Base-by-base conservation (phyloP, 2,113 vertebrate genomes). In the Axis porcinus region DNA sequence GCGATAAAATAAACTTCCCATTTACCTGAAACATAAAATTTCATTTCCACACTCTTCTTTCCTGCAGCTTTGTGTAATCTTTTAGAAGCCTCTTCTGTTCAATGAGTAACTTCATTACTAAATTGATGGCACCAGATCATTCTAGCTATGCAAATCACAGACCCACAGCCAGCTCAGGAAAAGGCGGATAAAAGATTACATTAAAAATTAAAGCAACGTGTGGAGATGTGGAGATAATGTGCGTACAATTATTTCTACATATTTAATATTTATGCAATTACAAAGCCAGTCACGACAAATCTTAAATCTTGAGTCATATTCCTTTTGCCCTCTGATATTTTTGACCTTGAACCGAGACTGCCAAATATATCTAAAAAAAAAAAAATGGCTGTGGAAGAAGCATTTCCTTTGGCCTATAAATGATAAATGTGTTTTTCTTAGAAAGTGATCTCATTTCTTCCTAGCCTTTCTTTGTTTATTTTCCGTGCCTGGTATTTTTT, bases 181-280 rank as follows among this genome's bases (percentile, higher is more conserved):
- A 91, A 89, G 55, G 50, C 30, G 2, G 88, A 95, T 86, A 95
- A 96, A 96, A 91, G 89, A 95, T 96, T 81, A 67, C 94, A 98
- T 97, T 97, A 98, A 98, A 98, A 98, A 98, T 98, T 98, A 98
- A 98, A 98, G 96, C 79, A 92, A 74, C 2, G 0, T 81, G 58
- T 97, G 88, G 94, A 89, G 94, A 93, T 96, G 25, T 76, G 57
- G 85, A 97, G 95, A 93, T 98, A 97, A 93, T 90, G 40, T 98
- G 94, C 95, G 97, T 97, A 94, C 47, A 96, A 23, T 97, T 97
- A 97, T 92, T 93, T 97, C 90, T 94, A 97, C 91, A 86, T 97
- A 84, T 90, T 97, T 96, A 97, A 98, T 98, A 98, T 97, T 95
- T 96, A 98, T 97, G 95, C 94, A 93, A 89, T 98, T 97, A 86